phyloP scores from a whole-genome alignment of 2,797 vertebrate species.

The Eospalax fontanierii region DNA sequence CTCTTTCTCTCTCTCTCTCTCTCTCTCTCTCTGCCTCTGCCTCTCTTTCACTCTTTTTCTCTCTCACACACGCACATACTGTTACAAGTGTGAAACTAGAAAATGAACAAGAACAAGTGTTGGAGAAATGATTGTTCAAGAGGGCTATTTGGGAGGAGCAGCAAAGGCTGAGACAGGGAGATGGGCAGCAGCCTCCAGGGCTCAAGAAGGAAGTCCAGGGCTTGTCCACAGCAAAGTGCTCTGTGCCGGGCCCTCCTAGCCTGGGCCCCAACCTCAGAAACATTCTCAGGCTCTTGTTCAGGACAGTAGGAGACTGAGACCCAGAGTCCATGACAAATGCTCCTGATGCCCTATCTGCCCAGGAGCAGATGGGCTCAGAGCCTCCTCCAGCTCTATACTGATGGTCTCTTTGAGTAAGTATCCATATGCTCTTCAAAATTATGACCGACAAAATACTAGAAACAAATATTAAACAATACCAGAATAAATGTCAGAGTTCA shows the following conservation, averaged over 20 bases:
- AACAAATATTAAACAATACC: neutral
- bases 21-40: neutral
- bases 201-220: neutral
- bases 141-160: fast-evolving
- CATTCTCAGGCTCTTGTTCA: neutral
- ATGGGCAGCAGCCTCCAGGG: neutral
- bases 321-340: neutral
- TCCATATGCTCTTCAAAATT: neutral
- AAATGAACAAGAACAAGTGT: neutral
- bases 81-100: neutral
- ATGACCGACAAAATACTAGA: neutral
- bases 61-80: neutral
- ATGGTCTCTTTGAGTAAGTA: neutral
- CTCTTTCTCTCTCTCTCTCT: neutral
- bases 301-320: neutral
- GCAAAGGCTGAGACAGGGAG: too few relatives aligned
- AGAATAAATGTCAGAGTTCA: neutral
- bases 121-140: neutral
- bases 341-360: neutral
- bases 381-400: neutral
- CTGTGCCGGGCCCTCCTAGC: fast-evolving
- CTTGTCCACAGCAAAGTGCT: neutral
- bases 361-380: neutral
- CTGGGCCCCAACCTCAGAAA: neutral
- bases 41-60: neutral